phyloP scores from a whole-genome alignment of 2,797 vertebrate genomes.

The Enteromius viviparus region DNA sequence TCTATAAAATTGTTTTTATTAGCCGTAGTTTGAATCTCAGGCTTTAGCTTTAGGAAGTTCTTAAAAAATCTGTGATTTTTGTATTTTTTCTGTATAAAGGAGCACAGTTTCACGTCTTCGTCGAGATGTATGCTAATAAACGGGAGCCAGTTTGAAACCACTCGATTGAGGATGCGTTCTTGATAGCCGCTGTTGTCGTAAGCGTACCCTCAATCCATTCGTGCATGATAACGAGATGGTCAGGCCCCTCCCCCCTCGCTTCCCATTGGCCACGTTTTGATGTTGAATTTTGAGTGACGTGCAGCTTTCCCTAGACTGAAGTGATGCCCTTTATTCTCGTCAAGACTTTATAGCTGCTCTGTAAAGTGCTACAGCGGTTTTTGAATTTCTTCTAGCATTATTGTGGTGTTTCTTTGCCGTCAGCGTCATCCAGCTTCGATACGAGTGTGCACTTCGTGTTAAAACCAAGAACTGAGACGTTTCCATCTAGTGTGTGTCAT shows the following conservation, averaged over 20 bases:
- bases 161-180: neutral
- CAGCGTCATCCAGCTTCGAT: slow-evolving; percentile 65
- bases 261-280: slow-evolving; percentile 71
- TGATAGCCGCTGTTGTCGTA: neutral
- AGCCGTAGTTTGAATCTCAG: slow-evolving; percentile 46
- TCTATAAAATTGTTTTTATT: slow-evolving; percentile 35
- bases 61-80: slow-evolving; percentile 30
- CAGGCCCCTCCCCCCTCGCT: slow-evolving; percentile 16
- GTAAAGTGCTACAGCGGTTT: slow-evolving; percentile 14
- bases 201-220: slow-evolving; percentile 22
- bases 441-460: slow-evolving; percentile 76
- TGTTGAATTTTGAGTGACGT: slow-evolving; percentile 77
- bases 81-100: slow-evolving; percentile 60
- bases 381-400: slow-evolving; percentile 63
- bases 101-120: slow-evolving; percentile 63
- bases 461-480: slow-evolving; percentile 58
- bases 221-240: slow-evolving; percentile 29
- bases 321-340: slow-evolving; percentile 37
- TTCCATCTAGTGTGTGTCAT: slow-evolving; percentile 68
- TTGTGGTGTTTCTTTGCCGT: slow-evolving; percentile 74
- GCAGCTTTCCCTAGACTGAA: slow-evolving; percentile 69
- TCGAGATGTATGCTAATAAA: slow-evolving; percentile 9
- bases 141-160: neutral
- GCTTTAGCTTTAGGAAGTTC: slow-evolving; percentile 35
- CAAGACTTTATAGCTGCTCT: slow-evolving; percentile 46